Conservation (phyloP, 2,888 invertebrate species). For the Tachina grossa region DNA sequence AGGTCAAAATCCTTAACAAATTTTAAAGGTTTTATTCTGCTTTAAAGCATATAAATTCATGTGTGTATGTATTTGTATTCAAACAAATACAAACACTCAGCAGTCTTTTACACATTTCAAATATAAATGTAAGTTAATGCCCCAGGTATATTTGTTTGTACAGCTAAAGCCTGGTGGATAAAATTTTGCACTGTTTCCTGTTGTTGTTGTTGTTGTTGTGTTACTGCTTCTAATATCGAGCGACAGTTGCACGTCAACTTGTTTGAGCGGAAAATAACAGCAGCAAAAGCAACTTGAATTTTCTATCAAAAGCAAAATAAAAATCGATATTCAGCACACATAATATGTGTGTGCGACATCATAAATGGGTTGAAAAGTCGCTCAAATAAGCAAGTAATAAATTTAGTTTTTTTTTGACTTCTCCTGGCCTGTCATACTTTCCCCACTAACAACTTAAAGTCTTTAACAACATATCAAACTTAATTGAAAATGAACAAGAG, state of each 20-base stretch:
- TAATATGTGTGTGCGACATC: constrained; percentile 46
- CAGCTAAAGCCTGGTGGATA: constrained; percentile 63
- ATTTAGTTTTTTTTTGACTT: constrained; percentile 9
- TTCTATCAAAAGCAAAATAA: constrained; percentile 52
- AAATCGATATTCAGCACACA: constrained; percentile 67
- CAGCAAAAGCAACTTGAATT: constrained; percentile 11
- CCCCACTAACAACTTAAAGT: constrained; percentile 31
- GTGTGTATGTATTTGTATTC: constrained; percentile 1
- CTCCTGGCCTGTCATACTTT: not conserved
- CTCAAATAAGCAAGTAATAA: constrained; percentile 58
- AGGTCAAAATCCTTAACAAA: constrained; percentile 68
- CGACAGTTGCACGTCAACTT: constrained; percentile 61
- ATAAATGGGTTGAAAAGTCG: constrained; percentile 46
- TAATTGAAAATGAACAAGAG: constrained; percentile 34
- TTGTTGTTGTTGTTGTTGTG: constrained; percentile 10
- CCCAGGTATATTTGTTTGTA: not conserved
- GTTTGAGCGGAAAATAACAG: constrained; percentile 29
- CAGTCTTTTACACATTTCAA: not conserved
- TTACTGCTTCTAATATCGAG: constrained; percentile 49
- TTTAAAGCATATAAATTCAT: constrained; percentile 36
- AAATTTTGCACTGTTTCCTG: constrained; percentile 57
- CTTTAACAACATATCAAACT: constrained; percentile 43
- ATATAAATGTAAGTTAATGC: not conserved
- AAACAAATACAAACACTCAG: not conserved
- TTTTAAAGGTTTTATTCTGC: constrained; percentile 43